Percentiles rank a stretch among this genome's conserved stretches.
phyloP scores from a whole-genome alignment of 1,140 invertebrate species.

The Caerostris extrusa region DNA sequence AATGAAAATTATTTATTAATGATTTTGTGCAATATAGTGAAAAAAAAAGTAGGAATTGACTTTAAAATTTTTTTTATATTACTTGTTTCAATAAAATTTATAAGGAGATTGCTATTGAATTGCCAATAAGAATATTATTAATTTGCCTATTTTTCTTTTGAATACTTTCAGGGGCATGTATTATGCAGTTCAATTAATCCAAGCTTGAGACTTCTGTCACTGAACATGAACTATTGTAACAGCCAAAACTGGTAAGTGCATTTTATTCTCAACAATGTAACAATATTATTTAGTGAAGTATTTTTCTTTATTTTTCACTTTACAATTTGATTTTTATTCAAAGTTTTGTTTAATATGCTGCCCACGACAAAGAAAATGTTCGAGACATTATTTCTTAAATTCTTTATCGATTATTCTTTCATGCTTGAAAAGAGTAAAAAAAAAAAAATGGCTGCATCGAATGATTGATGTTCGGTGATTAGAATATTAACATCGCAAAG shows the following conservation, averaged over 20 bases:
- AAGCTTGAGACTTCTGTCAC: conserved; percentile 92
- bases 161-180: conserved; percentile 87
- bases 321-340: too few relatives aligned
- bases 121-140: neutral
- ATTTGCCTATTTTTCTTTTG: neutral
- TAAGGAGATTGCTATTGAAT: neutral
- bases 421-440: neutral
- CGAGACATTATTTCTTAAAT: neutral
- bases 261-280: neutral
- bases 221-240: conserved; percentile 98
- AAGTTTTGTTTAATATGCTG: too few relatives aligned
- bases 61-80: too few relatives aligned
- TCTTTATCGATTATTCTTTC: neutral
- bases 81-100: too few relatives aligned
- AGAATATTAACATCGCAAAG: conserved; percentile 4
- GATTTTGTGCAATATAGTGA: too few relatives aligned
- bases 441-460: neutral
- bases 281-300: too few relatives aligned
- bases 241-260: conserved; percentile 92
- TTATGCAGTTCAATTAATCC: conserved; percentile 93
- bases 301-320: too few relatives aligned
- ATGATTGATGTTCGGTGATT: neutral
- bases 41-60: too few relatives aligned
- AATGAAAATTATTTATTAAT: too few relatives aligned
- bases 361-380: neutral